Conservation (phyloP, 2,888 invertebrate genomes). For the Zootermopsis nevadensis region DNA sequence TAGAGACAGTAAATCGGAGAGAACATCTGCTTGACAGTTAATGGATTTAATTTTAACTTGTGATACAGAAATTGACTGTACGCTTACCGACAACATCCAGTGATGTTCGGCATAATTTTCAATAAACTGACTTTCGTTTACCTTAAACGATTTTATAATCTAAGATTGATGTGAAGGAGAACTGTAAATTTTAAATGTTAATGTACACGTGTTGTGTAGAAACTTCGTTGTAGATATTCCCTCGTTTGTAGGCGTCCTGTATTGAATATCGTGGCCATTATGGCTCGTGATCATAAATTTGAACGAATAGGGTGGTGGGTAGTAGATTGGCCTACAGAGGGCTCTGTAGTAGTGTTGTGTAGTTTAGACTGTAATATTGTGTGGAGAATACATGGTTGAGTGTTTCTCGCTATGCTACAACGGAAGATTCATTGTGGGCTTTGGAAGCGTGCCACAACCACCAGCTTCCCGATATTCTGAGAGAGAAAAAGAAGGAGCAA, state of each 20-base stretch:
- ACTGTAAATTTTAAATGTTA: not conserved
- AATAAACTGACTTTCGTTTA: not conserved
- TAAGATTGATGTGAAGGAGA: not conserved
- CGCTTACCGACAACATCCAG: too few species aligned
- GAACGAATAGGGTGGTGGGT: not conserved
- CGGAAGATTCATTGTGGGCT: conserved; percentile 41
- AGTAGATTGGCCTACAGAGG: too few species aligned
- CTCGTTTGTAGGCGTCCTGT: not conserved
- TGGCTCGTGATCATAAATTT: not conserved
- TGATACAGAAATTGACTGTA: not conserved
- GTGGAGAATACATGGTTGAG: not conserved
- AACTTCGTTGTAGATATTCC: too few species aligned
- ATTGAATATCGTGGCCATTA: not conserved
- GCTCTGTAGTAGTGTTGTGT: not conserved
- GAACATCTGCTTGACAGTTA: not conserved
- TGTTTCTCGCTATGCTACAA: not conserved
- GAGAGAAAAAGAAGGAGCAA: conserved; percentile 30
- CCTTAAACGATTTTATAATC: not conserved
- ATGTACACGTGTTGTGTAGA: not conserved
- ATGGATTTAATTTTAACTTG: not conserved
- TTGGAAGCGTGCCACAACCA: conserved; percentile 42
- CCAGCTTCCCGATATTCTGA: not conserved
- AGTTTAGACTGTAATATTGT: not conserved
- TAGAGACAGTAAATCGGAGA: too few species aligned
- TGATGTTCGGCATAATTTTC: too few species aligned